Conservation (phyloP, 2,113 vertebrate genomes). For the Tauraco erythrolophus region DNA sequence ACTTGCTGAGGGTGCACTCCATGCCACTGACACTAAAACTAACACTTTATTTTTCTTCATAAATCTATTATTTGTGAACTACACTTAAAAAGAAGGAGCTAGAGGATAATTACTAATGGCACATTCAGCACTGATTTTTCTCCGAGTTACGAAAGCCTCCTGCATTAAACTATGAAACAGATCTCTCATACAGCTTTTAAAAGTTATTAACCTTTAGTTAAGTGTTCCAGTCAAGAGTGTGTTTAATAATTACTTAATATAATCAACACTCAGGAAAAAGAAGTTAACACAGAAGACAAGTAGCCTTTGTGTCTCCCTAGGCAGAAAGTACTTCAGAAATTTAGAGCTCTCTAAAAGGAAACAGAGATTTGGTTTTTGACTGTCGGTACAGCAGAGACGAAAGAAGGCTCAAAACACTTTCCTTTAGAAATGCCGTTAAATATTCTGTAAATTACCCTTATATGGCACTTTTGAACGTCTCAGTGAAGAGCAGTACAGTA, state of each 20-base stretch:
- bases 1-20: too few species aligned
- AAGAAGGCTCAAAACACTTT: background rate
- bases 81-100: background rate
- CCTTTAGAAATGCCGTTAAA: background rate
- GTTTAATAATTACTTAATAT: slow-evolving; percentile 55
- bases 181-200: background rate
- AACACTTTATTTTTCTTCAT: background rate
- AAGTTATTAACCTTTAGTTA: slow-evolving; percentile 23
- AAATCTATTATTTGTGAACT: background rate
- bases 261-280: background rate
- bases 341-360: background rate
- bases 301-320: background rate
- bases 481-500: background rate
- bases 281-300: background rate
- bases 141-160: background rate
- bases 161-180: background rate
- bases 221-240: background rate
- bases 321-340: background rate
- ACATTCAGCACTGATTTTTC: background rate
- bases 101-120: background rate
- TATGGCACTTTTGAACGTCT: background rate
- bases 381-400: background rate
- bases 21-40: too few species aligned
- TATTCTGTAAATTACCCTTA: background rate
- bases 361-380: background rate